Evolutionary conservation across 2,888 invertebrate species (phyloP).

Genomic region (Xylocampa areola): DNA sequence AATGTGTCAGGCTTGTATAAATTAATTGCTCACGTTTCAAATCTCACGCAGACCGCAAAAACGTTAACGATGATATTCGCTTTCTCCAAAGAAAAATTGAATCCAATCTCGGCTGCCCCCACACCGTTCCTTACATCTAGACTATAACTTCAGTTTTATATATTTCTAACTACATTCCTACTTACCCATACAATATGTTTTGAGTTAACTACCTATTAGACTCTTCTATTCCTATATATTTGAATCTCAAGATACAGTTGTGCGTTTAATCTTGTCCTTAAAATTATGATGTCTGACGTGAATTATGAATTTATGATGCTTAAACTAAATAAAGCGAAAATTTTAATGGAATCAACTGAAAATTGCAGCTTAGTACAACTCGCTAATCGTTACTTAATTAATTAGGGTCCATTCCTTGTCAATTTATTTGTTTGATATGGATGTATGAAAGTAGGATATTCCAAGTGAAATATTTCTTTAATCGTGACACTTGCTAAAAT

Average conservation of each 20-base stretch:
- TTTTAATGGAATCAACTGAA: neutral
- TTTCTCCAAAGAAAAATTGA: neutral
- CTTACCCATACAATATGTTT: conserved; percentile 3
- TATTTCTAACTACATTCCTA: conserved; percentile 30
- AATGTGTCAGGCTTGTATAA: too few relatives aligned
- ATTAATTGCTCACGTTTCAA: too few relatives aligned
- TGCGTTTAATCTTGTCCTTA: conserved; percentile 21
- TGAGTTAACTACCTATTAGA: conserved; percentile 2
- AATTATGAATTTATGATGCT: conserved; percentile 5
- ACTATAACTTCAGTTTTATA: conserved; percentile 25
- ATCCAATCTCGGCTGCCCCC: conserved; percentile 26
- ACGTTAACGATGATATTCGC: too few relatives aligned
- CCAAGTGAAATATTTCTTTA: too few relatives aligned
- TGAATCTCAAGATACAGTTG: conserved; percentile 36
- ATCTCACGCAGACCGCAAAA: too few relatives aligned
- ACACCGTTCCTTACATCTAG: conserved; percentile 42
- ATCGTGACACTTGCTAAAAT: too few relatives aligned
- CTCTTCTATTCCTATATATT: conserved; percentile 24
- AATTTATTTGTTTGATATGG: too few relatives aligned
- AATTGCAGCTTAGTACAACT: too few relatives aligned
- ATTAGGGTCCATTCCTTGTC: too few relatives aligned
- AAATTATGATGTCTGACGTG: conserved; percentile 17
- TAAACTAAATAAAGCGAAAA: neutral
- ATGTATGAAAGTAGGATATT: too few relatives aligned
- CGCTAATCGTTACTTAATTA: too few relatives aligned